Percentiles rank a stretch among this genome's conserved stretches.
Evolutionary conservation across 1,140 invertebrate species (phyloP).

Genomic region (Bactericera cockerelli): DNA sequence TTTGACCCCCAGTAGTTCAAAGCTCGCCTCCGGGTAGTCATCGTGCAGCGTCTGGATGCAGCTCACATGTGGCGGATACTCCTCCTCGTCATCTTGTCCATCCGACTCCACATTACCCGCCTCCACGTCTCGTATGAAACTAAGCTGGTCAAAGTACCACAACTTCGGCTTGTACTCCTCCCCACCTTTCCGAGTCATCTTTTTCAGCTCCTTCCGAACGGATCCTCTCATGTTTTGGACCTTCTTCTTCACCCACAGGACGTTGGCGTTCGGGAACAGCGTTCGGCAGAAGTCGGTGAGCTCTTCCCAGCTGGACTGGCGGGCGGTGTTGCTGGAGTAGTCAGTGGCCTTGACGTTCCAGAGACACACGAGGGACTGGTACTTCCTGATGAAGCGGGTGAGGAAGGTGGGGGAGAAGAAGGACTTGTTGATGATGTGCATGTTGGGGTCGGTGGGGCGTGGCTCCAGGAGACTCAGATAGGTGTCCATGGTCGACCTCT

Average conservation of each 20-base stretch:
- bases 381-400: background rate
- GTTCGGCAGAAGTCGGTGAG: constrained; percentile 2
- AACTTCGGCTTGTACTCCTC: constrained; percentile 25
- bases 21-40: background rate
- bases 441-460: background rate
- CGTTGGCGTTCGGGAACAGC: constrained; percentile 13
- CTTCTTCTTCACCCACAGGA: constrained; percentile 18
- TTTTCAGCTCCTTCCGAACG: constrained; percentile 24
- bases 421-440: constrained; percentile 5
- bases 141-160: constrained; percentile 25
- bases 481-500: too few species aligned
- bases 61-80: background rate
- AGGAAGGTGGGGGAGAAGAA: background rate
- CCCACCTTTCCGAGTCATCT: constrained; percentile 14
- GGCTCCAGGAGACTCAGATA: too few species aligned
- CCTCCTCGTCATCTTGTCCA: background rate
- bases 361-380: background rate
- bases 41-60: background rate
- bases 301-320: background rate
- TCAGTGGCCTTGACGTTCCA: constrained; percentile 1
- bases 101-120: background rate
- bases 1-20: background rate
- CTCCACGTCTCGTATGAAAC: constrained; percentile 20
- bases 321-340: constrained; percentile 11
- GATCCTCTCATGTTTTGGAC: constrained; percentile 19